Percentiles rank a stretch among this genome's conserved stretches.
These are phyloP conservation scores for Numenius phaeopus DNA, from an alignment of 2,797 vertebrate genomes.

Conservation along the genomic window DNA sequence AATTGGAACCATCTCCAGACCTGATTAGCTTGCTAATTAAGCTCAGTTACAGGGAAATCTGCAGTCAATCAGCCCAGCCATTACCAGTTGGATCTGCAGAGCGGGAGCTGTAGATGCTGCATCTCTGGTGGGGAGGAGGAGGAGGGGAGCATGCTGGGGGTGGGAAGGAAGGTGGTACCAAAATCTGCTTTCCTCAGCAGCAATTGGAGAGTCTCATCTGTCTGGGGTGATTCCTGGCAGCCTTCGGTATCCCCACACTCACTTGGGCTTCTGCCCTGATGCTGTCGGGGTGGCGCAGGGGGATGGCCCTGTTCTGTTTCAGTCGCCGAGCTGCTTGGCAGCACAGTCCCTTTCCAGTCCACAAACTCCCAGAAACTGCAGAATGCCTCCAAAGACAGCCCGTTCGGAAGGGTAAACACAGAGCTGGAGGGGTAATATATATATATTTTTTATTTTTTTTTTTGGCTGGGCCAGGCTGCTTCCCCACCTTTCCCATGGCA, in stretches of 20 bases:
- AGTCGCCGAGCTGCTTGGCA: not conserved
- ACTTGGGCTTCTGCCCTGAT: accelerated
- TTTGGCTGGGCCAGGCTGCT: not conserved
- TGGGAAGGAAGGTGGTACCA: not conserved
- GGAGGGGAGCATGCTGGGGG: not conserved
- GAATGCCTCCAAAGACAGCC: not conserved
- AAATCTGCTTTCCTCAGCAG: not conserved
- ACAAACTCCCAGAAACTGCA: not conserved
- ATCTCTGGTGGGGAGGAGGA: not conserved
- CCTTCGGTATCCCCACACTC: accelerated
- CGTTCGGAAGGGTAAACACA: not conserved
- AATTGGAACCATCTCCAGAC: conserved; percentile 67
- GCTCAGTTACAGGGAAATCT: conserved; percentile 67
- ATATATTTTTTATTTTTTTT: not conserved
- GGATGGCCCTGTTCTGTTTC: not conserved
- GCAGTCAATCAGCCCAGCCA: conserved; percentile 50
- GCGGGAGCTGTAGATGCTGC: not conserved
- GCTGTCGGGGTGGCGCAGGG: accelerated
- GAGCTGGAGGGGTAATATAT: accelerated
- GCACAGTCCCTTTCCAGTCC: not conserved
- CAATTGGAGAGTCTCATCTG: accelerated
- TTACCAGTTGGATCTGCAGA: conserved; percentile 30
- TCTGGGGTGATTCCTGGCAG: accelerated
- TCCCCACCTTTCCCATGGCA: accelerated
- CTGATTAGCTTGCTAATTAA: conserved; percentile 74